Conservation (phyloP, 2,888 invertebrate genomes). For the Erebia epiphron region DNA sequence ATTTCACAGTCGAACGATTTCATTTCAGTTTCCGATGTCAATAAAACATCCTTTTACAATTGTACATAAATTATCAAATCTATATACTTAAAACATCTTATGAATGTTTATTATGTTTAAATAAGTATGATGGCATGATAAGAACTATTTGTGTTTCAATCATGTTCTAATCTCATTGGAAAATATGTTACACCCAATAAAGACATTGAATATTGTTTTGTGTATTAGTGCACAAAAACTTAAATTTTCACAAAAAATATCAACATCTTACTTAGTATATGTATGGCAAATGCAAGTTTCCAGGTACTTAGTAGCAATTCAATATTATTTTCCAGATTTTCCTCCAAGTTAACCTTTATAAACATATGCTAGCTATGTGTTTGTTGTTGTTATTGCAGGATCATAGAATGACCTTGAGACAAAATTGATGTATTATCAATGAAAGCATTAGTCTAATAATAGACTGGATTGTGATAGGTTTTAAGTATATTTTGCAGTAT, state of each 20-base stretch:
- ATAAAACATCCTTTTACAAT: neutral
- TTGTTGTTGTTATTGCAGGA: constrained; percentile 1
- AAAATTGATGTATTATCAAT: constrained; percentile 9
- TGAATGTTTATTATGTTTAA: neutral
- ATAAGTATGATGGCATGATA: neutral
- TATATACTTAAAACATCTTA: neutral
- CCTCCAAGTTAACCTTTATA: neutral
- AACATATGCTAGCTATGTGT: neutral
- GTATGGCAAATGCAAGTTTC: neutral
- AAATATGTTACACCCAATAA: neutral
- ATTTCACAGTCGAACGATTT: constrained; percentile 21
- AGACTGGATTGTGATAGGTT: neutral
- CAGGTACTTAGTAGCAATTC: neutral
- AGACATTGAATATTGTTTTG: neutral
- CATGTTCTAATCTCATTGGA: neutral
- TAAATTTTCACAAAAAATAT: neutral
- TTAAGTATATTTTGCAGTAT: neutral
- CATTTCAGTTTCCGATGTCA: neutral
- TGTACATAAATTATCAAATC: neutral
- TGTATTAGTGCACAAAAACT: neutral
- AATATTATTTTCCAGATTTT: constrained; percentile 1
- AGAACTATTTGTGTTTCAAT: neutral
- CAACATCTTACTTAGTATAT: neutral
- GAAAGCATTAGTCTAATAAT: neutral
- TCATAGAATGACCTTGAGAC: neutral